phyloP scores from a whole-genome alignment of 2,888 invertebrate genomes.

The Caenorhabditis sp. region DNA sequence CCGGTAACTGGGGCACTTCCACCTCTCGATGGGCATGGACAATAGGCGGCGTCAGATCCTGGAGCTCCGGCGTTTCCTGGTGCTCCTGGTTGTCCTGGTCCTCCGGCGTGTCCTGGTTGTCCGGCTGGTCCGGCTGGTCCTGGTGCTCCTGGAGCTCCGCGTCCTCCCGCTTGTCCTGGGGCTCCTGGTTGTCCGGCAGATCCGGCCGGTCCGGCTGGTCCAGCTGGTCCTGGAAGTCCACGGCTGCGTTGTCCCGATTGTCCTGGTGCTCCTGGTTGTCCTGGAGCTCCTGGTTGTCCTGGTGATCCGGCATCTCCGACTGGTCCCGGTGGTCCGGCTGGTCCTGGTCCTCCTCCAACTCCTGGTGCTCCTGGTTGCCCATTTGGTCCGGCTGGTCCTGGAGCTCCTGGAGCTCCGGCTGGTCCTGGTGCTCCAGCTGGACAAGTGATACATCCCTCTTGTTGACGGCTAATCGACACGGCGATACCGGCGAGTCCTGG shows the following conservation, averaged over 20 bases:
- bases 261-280: conserved; percentile 42
- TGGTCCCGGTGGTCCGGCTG: conserved; percentile 42
- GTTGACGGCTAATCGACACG: conserved; percentile 16
- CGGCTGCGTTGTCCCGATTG: conserved; percentile 24
- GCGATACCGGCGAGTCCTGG: conserved; percentile 38
- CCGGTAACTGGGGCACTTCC: conserved; percentile 19
- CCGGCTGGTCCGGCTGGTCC: conserved; percentile 39
- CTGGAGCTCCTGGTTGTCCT: conserved; percentile 38
- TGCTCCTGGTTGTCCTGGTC: conserved; percentile 50
- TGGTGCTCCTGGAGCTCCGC: conserved; percentile 38
- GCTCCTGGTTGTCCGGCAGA: conserved; percentile 33
- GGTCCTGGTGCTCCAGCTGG: conserved; percentile 43
- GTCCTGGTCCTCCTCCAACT: conserved; percentile 32
- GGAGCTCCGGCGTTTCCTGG: conserved; percentile 40
- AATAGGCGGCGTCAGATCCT: conserved; percentile 42
- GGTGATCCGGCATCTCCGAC: conserved; percentile 40
- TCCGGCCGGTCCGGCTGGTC: conserved; percentile 42
- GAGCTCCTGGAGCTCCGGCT: conserved; percentile 36
- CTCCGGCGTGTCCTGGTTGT: conserved; percentile 41
- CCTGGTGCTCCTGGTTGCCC: conserved; percentile 44
- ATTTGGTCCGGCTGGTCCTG: conserved; percentile 38
- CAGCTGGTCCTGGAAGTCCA: conserved; percentile 45
- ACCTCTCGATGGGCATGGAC: conserved; percentile 42
- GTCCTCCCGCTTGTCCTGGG: conserved; percentile 36
- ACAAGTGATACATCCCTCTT: conserved; percentile 37